A percentile compares a stretch with the other conserved stretches of the same genome.
phyloP scores from a whole-genome alignment of 2,797 vertebrate species.

The Sebastes melanostomus region DNA sequence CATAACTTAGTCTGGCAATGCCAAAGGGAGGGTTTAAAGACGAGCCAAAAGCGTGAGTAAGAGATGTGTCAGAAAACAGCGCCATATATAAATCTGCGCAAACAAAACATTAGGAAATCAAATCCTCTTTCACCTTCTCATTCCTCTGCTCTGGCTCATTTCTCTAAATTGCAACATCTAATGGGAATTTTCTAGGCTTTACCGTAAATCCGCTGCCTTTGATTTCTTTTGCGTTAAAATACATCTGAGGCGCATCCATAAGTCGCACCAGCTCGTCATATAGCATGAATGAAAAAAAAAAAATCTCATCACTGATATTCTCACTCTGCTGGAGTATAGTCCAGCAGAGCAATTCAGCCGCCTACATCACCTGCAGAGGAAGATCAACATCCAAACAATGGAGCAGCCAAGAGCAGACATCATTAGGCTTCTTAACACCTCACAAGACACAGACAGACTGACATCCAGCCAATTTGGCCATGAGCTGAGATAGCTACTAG shows the following conservation, averaged over 20 bases:
- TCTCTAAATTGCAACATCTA: constrained; percentile 40
- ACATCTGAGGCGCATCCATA: neutral
- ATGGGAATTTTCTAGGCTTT: constrained; percentile 11
- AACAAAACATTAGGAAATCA: constrained; percentile 62
- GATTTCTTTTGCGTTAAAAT: constrained; percentile 9
- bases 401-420: constrained; percentile 70
- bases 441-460: constrained; percentile 72
- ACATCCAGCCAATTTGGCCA: constrained; percentile 76
- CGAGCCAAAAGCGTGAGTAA: constrained; percentile 69
- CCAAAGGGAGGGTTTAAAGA: constrained; percentile 78
- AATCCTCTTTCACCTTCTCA: constrained; percentile 45
- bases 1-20: constrained; percentile 80
- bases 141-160: constrained; percentile 17
- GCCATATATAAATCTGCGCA: constrained; percentile 65
- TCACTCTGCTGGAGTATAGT: constrained; percentile 7
- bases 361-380: constrained; percentile 63
- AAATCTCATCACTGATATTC: constrained; percentile 11
- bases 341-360: constrained; percentile 26
- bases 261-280: neutral
- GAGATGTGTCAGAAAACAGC: constrained; percentile 71
- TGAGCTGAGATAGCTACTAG: constrained; percentile 59
- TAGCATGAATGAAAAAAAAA: neutral
- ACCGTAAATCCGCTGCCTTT: constrained; percentile 8
- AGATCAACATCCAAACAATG: constrained; percentile 73
- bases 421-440: constrained; percentile 81